A percentile compares a stretch with the other conserved stretches of the same genome.
These are phyloP conservation scores for Drosophila rhopaloa DNA, from an alignment of 1,140 invertebrate genomes.

Conservation along the genomic window DNA sequence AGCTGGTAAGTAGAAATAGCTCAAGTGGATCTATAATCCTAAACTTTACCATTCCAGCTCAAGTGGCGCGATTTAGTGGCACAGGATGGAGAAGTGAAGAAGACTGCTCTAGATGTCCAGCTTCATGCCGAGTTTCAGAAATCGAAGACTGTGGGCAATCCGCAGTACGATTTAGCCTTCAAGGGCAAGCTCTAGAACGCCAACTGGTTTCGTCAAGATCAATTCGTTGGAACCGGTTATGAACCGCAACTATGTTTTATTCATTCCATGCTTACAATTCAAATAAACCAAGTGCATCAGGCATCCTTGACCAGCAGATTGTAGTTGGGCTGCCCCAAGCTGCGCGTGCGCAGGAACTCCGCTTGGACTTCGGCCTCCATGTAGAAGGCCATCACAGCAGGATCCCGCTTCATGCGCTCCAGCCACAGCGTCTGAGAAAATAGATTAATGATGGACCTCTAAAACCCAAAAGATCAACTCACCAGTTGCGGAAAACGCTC, in stretches of 20 bases:
- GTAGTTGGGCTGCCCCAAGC: constrained; percentile 64
- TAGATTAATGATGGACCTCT: background rate
- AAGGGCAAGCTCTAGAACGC: constrained; percentile 12
- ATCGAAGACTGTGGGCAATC: constrained; percentile 87
- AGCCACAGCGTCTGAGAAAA: constrained; percentile 88
- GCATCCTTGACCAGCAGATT: constrained; percentile 70
- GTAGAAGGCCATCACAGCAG: constrained; percentile 88
- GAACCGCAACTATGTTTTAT: constrained; percentile 43
- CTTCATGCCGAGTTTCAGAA: constrained; percentile 90
- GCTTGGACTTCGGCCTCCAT: constrained; percentile 89
- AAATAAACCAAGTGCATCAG: constrained; percentile 37
- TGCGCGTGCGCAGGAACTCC: constrained; percentile 85
- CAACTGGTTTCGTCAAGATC: background rate
- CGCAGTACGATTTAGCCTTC: constrained; percentile 88
- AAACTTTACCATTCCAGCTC: background rate
- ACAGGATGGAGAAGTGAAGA: constrained; percentile 88
- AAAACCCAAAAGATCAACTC: constrained; percentile 7
- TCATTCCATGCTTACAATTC: constrained; percentile 26
- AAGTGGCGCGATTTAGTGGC: constrained; percentile 89
- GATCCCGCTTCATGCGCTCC: constrained; percentile 89
- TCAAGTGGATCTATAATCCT: background rate
- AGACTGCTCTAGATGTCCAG: constrained; percentile 88
- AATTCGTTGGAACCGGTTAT: background rate
- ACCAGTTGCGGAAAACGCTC: constrained; percentile 81
- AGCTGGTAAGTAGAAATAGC: constrained; percentile 14